Conservation (phyloP, 2,888 invertebrate species). For the Therioaphis trifolii region DNA sequence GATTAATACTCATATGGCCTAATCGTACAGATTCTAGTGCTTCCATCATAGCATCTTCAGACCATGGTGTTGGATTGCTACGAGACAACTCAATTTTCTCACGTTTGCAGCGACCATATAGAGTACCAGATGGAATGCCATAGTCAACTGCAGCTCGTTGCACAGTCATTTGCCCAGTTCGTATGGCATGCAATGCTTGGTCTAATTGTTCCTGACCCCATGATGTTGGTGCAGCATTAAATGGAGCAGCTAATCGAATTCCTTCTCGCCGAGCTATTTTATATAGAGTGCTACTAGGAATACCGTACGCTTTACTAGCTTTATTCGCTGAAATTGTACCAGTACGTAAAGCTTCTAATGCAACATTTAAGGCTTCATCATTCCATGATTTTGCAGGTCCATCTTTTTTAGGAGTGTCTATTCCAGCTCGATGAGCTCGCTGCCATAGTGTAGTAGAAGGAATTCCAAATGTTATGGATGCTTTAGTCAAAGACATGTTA, state of each 20-base stretch:
- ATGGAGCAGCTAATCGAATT: conserved; percentile 87
- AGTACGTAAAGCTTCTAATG: conserved; percentile 83
- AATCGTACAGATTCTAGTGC: conserved; percentile 88
- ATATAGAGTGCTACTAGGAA: conserved; percentile 90
- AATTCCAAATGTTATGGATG: conserved; percentile 86
- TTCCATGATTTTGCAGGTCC: conserved; percentile 89
- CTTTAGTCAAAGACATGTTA: conserved; percentile 90
- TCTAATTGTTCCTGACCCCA: conserved; percentile 88
- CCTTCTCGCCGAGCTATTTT: conserved; percentile 91
- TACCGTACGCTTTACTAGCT: conserved; percentile 89
- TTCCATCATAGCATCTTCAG: conserved; percentile 92
- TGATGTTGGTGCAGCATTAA: conserved; percentile 89
- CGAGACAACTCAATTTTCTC: conserved; percentile 90
- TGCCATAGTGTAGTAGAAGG: conserved; percentile 93
- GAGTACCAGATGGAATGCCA: conserved; percentile 88
- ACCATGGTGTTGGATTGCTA: conserved; percentile 92
- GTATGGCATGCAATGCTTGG: conserved; percentile 83
- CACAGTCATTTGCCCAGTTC: conserved; percentile 82
- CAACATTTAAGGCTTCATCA: conserved; percentile 83
- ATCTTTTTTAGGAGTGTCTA: conserved; percentile 91
- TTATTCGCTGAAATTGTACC: conserved; percentile 91
- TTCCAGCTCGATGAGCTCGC: conserved; percentile 77
- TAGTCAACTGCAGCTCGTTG: conserved; percentile 87
- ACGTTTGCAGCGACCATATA: conserved; percentile 88
- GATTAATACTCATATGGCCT: conserved; percentile 93